Evolutionary conservation across 2,113 vertebrate genomes (phyloP).

Genomic region (Gymnarchus niloticus): DNA sequence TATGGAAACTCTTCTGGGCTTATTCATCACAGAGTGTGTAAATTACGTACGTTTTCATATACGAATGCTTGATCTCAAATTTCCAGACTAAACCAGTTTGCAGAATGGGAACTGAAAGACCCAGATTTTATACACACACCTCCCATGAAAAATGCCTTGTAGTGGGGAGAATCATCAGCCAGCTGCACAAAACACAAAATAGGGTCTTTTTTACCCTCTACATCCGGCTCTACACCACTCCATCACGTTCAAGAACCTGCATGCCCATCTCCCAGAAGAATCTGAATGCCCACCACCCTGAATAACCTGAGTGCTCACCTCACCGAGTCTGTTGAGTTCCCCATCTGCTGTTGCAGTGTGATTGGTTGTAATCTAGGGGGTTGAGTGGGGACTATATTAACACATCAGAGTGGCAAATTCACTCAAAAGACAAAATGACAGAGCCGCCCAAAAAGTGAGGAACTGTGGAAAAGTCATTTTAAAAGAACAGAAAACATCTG

Average conservation of each 20-base stretch:
- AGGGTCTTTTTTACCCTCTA: background rate
- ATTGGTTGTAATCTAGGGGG: background rate
- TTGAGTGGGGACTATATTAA: background rate
- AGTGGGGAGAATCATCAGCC: background rate
- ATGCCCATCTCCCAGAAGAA: background rate
- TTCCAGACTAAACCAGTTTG: background rate
- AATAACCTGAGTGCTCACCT: too few species aligned
- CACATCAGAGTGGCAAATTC: background rate
- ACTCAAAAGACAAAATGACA: background rate
- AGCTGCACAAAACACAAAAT: conserved; percentile 5
- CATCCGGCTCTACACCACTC: background rate
- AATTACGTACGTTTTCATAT: background rate
- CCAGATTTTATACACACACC: background rate
- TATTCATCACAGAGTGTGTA: background rate
- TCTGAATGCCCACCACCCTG: background rate
- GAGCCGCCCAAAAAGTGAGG: background rate
- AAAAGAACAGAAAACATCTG: background rate
- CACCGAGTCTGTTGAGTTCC: too few species aligned
- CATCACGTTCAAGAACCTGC: background rate
- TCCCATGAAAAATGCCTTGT: background rate
- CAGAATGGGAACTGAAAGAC: background rate
- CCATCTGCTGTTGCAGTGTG: too few species aligned
- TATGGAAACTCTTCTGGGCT: background rate
- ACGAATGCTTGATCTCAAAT: background rate
- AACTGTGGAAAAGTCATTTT: background rate